These are phyloP conservation scores for roundworm (Caenorhabditis elegans) DNA, from an alignment of 1,140 invertebrate genomes.

Conservation along the genomic window DNA sequence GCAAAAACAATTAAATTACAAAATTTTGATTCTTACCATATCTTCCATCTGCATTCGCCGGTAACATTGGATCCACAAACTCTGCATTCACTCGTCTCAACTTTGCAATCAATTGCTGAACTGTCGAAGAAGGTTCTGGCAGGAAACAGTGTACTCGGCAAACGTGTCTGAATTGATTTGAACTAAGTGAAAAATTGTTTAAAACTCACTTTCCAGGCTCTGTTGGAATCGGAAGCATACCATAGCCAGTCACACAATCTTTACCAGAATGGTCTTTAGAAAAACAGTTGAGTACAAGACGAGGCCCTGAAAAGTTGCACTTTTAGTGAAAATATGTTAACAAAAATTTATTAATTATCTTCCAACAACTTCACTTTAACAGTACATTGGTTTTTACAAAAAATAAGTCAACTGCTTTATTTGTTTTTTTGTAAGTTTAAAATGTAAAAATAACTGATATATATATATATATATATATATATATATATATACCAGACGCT, in stretches of 20 bases:
- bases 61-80: background rate
- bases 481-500: too few species aligned
- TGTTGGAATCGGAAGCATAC: background rate
- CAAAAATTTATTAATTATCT: too few species aligned
- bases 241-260: background rate
- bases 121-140: background rate
- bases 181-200: too few species aligned
- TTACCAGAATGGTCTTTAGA: background rate
- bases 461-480: too few species aligned
- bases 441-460: too few species aligned
- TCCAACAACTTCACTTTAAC: too few species aligned
- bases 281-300: background rate
- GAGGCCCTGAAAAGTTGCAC: background rate
- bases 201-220: slow-evolving; percentile 22
- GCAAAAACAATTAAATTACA: too few species aligned
- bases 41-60: background rate
- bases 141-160: background rate
- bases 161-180: background rate
- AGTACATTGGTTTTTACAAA: too few species aligned
- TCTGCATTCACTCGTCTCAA: background rate
- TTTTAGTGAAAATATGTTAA: too few species aligned
- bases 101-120: background rate
- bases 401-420: too few species aligned
- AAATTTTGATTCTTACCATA: background rate
- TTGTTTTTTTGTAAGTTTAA: too few species aligned